Evolutionary conservation across 2,113 vertebrate species (phyloP), one percentile per base, ranked within the genome.

Genomic region (Pampusana beccarii): DNA sequence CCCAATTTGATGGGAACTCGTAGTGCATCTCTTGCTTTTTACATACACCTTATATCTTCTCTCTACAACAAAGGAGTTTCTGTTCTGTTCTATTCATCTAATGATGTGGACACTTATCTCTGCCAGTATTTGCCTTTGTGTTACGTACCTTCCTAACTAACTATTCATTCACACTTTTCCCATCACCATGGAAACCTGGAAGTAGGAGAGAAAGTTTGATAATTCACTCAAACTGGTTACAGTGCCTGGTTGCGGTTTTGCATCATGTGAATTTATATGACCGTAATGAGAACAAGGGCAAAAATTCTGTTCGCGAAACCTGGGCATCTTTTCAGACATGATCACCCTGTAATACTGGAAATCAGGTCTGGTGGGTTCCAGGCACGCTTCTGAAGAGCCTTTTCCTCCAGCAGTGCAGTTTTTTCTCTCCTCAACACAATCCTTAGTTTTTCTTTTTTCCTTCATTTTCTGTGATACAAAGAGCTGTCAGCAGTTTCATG

Each of bases 151-250:
- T 31, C 11, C 51, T 2, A 69, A 61, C 48, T 28, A 38, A 29
- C 44, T 16, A 9, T 26, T 67, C 88, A 72, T 57, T 56, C 26
- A 53, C 80, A 8, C 65, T 91, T 71, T 86, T 21, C 65, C 73
- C 61, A 19, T 96, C 10, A 5, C 89, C 91, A 95, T 93, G 96
- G 96, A 80, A 96, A 95, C 96, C 44, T 48, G 61, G 29, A 36
- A 17, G 42, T 8, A 69, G 72, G n/a, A 34, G 70, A 46, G 1
- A 7, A 90, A 87, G 38, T 71, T 82, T 31, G 29, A 12, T 3
- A 56, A 67, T 75, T 28, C 65, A 3, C 16, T 60, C 42, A 7
- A 33, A 56, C 33, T 7, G 28, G 23, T 19, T 40, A 7, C 11
- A 3, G 51, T 3, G 28, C 36, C 80, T 81, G 20, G 1, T n/a